Base-by-base conservation (phyloP, 2,888 invertebrate genomes). In the Cataglyphis cursor region DNA sequence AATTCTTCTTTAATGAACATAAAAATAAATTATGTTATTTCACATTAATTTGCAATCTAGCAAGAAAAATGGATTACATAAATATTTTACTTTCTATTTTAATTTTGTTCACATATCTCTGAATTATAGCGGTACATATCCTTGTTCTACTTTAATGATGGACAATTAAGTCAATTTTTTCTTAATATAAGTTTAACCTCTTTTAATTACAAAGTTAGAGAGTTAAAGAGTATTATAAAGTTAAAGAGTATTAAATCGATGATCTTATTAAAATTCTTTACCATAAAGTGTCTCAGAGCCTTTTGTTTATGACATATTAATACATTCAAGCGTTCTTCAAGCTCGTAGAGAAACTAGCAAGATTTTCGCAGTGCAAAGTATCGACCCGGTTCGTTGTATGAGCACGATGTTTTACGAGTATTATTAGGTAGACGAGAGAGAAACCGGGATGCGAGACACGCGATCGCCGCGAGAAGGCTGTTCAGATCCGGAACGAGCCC, bases 401-500 rank as follows among this genome's bases (percentile, higher is more conserved):
- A 41, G 78, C 28, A 31, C 28, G 59, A 44, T 41, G 70, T 78
- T 80, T 70, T 70, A 80, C 70, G 78, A 59, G 59, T 80, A 31
- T 80, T 59, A 70, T 70, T 80, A 70, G 70, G 70, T 59, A 35
- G 70, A 59, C 78, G 70, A 31, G 78, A 31, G 18, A 64, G 31
- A 35, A 35, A 31, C 68, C 41, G 21, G 57, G 78, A 80, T 80
- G 24, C 78, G 78, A 70, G 61, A 65, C 83, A 62, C 81, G 57
- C 64, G 82, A 84, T 87, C 70, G 74, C 64, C 18, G 65, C 44
- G 73, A 62, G 64, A 83, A 80, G 72, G 61, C 54, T 9, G 62
- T 51, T 44, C 75, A 62, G 85, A 89, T 83, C 82, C 87, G 84
- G 84, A 78, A 78, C 78, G 70, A 78, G 78, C 78, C 70, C 78